Evolutionary conservation across 2,113 vertebrate genomes (phyloP).

Genomic region (Tapirus terrestris): DNA sequence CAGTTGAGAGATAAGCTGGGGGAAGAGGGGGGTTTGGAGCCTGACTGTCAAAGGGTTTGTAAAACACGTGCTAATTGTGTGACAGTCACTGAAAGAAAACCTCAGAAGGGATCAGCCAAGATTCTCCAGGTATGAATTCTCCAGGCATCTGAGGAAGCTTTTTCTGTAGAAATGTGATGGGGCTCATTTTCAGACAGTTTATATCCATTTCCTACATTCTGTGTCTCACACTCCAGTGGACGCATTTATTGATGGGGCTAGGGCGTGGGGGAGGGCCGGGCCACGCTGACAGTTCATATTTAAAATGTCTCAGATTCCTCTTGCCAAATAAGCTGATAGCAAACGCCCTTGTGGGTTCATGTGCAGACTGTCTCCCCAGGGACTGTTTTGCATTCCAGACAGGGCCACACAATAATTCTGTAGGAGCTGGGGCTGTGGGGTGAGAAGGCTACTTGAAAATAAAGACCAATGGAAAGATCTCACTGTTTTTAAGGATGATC

Average conservation of each 20-base stretch:
- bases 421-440: slow-evolving; percentile 56
- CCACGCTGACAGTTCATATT: slow-evolving; percentile 75
- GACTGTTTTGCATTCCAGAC: slow-evolving; percentile 82
- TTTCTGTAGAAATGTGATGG: background rate
- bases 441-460: slow-evolving; percentile 64
- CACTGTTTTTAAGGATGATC: background rate
- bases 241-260: slow-evolving; percentile 63
- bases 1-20: background rate
- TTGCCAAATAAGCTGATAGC: slow-evolving; percentile 83
- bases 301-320: slow-evolving; percentile 87
- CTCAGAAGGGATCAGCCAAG: background rate
- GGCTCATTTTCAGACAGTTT: background rate
- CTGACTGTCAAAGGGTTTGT: background rate
- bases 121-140: background rate
- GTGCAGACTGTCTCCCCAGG: slow-evolving; percentile 76
- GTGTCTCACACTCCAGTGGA: background rate
- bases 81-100: background rate
- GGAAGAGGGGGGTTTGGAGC: background rate
- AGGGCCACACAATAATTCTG: slow-evolving; percentile 77
- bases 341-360: slow-evolving; percentile 75
- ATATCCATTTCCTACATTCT: background rate
- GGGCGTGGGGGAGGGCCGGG: slow-evolving; percentile 56
- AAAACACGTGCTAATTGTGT: background rate
- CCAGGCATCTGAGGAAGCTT: background rate
- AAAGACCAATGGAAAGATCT: slow-evolving; percentile 23